phyloP scores from a whole-genome alignment of 2,797 vertebrate genomes.

The Schizopygopsis pylzovi region DNA sequence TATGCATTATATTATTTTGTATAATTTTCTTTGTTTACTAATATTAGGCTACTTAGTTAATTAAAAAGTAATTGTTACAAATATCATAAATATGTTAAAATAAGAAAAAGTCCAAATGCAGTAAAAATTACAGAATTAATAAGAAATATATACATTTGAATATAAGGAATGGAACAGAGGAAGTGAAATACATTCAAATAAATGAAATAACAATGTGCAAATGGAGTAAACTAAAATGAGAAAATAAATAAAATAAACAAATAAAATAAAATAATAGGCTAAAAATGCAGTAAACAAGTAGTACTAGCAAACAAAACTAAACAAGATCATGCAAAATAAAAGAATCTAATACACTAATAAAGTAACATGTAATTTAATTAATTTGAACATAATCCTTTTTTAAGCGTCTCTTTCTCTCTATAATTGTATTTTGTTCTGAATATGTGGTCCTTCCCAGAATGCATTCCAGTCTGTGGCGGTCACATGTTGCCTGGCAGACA shows the following conservation, averaged over 20 bases:
- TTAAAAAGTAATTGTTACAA: background rate
- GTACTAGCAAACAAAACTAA: too few relatives aligned
- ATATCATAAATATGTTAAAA: background rate
- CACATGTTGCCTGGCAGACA: constrained; percentile 12
- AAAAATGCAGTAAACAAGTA: background rate
- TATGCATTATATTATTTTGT: background rate
- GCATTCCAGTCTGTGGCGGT: background rate
- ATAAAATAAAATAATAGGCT: too few relatives aligned
- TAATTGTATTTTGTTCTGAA: background rate
- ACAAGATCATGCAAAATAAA: background rate
- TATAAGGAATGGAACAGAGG: background rate
- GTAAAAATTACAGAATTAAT: background rate
- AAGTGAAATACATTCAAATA: background rate
- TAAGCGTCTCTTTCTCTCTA: background rate
- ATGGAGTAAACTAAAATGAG: background rate
- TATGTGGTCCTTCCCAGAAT: background rate
- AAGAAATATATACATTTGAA: too few relatives aligned
- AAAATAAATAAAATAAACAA: too few relatives aligned
- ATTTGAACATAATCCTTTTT: background rate
- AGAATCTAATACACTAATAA: background rate
- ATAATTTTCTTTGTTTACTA: background rate
- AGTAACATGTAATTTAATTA: background rate
- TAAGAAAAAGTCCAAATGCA: background rate
- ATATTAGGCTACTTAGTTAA: background rate
- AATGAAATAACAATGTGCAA: background rate